Evolutionary conservation across 2,113 vertebrate species (phyloP), one percentile per base, ranked within the genome.

Genomic region (Puntigrus tetrazona): DNA sequence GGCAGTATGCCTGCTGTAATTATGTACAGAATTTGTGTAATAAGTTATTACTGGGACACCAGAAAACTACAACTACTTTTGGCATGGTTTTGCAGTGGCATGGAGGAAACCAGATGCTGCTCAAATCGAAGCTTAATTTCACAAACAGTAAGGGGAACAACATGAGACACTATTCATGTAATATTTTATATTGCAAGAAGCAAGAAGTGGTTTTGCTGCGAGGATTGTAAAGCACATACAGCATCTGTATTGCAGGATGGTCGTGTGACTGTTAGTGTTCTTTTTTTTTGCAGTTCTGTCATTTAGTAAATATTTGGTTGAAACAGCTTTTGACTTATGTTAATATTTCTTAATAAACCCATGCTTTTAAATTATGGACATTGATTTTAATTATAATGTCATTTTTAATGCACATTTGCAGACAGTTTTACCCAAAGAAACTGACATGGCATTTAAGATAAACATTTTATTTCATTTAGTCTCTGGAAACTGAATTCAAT

Each of bases 21-120:
- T 96, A 94, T 96, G 95, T 97, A 96, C 94, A 96, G 95, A 93
- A 92, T 86, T 91, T 91, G 75, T 91, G 92, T 96, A 34, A 27
- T 78, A 95, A 96, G 91, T 96, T 96, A 96, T 93, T 95, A 90
- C 89, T 74, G 86, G 86, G 87, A 87, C 65, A 70, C 83, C 88
- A 75, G 80, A 75, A 65, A 83, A 4, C 86, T 91, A 43, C 81
- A 55, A 47, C 63, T 72, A 87, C 69, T 72, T 85, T 89, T 77
- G 63, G 87, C 90, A 81, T 84, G 50, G 31, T 38, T 69, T 38
- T 36, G 41, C 43, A 55, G 22, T n/a, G 13, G 38, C 65, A 34
- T 86, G 65, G 55, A 65, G 41, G 22, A 79, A 55, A 13, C 16
- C 69, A 57, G 43, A 84, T 7, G 78, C 81, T 88, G 86, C 8